These are phyloP conservation scores for Hippocampus guttulatus DNA, from an alignment of 2,113 vertebrate species.

Conservation along the genomic window DNA sequence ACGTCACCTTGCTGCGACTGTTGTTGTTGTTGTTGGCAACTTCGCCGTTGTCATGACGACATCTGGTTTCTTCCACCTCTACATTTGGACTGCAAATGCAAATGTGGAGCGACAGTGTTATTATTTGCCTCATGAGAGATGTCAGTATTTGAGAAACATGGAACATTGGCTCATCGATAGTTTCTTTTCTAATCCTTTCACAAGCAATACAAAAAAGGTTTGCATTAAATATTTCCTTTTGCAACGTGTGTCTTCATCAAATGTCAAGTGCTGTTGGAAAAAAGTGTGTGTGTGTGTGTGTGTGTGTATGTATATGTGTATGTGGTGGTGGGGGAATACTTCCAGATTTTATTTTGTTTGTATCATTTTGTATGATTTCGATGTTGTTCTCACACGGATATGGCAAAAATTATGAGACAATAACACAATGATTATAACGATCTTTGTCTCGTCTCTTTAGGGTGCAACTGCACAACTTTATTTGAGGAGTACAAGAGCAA, in stretches of 20 bases:
- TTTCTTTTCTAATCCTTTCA: neutral
- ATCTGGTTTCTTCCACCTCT: slow-evolving; percentile 41
- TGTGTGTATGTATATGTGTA: too few species aligned
- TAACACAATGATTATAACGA: too few species aligned
- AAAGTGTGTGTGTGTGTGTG: too few species aligned
- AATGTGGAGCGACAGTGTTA: neutral
- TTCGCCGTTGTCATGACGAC: slow-evolving; percentile 36
- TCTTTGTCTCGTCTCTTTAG: too few species aligned
- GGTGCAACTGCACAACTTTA: too few species aligned
- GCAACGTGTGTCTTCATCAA: neutral
- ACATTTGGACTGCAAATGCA: slow-evolving; percentile 40
- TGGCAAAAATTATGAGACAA: neutral
- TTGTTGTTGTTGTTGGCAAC: slow-evolving; percentile 50
- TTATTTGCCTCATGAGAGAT: neutral
- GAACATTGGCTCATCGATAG: neutral
- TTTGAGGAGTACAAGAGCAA: neutral
- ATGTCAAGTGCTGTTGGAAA: neutral
- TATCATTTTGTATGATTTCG: neutral
- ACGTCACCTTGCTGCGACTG: slow-evolving; percentile 42
- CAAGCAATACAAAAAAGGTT: neutral
- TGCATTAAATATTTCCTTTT: neutral
- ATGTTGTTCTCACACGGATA: neutral
- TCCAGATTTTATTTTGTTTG: too few species aligned
- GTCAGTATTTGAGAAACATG: too few species aligned
- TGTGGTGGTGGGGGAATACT: too few species aligned